Base-by-base conservation (phyloP, 2,888 invertebrate genomes). In the Drosophila dives region DNA sequence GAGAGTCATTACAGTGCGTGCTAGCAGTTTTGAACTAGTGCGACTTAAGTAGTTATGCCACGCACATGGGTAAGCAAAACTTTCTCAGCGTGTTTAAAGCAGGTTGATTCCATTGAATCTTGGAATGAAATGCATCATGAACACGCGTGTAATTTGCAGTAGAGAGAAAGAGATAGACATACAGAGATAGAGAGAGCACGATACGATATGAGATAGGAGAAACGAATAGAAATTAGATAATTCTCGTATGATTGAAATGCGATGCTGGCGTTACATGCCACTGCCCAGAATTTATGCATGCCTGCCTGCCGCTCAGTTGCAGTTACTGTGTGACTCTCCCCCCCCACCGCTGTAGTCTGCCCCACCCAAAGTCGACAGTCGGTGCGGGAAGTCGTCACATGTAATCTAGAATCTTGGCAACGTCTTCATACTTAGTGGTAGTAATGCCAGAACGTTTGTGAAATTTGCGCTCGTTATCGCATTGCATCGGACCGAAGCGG, bases 391-490 rank as follows among this genome's bases (percentile, higher is more conserved):
- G 79, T 81, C 83, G 86, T 83, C 89, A 88, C 73, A 78, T 86
- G 86, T 86, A 86, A 89, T 86, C 83, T 87, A 89, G 86, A 88
- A 85, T 85, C 85, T 87, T 51, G 70, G 72, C 82, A 87, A 89
- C 87, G 82, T 89, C 89, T 85, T 89, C 77, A 85, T 85, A 89
- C 87, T 84, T 82, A 84, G 82, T 70, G 83, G 81, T 29, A 81
- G 75, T 81, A 84, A 79, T 85, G 86, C 71, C 72, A 70, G 80
- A 72, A 83, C 70, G 86, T 82, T 84, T 82, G 85, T 80, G 82
- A 89, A 85, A 89, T 85, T 85, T 86, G 84, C 84, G 84, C 89
- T 88, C 81, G 84, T 88, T 85, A 85, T 85, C 84, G 89, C 89
- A 83, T 88, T 83, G 89, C 79, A 86, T 80, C 80, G 72, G 29